These are phyloP conservation scores for Osmoderma eremita DNA, from an alignment of 2,888 invertebrate species.

Conservation along the genomic window DNA sequence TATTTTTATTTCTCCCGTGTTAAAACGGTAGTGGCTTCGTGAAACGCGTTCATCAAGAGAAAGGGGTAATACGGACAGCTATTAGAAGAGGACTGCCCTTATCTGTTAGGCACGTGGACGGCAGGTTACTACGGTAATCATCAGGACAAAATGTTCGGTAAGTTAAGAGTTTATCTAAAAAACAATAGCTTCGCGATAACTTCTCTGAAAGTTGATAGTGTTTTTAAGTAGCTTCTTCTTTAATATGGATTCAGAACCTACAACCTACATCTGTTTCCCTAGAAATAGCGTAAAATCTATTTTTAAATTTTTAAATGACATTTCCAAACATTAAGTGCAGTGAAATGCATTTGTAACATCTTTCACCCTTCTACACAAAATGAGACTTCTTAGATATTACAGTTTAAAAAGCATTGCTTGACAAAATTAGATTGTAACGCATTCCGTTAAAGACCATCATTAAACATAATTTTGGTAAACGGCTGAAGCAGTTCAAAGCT, in stretches of 20 bases:
- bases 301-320: too few relatives aligned
- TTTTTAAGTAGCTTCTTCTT: conserved; percentile 9
- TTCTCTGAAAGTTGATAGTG: conserved; percentile 15
- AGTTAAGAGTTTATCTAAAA: conserved; percentile 34
- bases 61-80: conserved; percentile 12
- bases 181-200: conserved; percentile 34
- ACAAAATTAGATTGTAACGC: conserved; percentile 1
- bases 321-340: too few relatives aligned
- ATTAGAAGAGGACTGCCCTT: conserved; percentile 17
- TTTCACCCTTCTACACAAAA: too few relatives aligned
- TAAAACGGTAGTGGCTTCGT: conserved; percentile 20
- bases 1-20: background rate
- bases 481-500: too few relatives aligned
- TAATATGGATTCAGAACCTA: conserved; percentile 5
- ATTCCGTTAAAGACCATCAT: conserved; percentile 3
- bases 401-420: conserved; percentile 11
- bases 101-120: conserved; percentile 30
- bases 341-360: too few relatives aligned
- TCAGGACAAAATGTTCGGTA: conserved; percentile 38
- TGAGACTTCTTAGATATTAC: background rate
- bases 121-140: background rate
- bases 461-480: background rate
- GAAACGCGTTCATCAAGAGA: background rate
- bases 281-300: too few relatives aligned
- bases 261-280: too few relatives aligned